These are phyloP conservation scores for Karalla daura DNA, from an alignment of 2,797 vertebrate species.

Conservation along the genomic window DNA sequence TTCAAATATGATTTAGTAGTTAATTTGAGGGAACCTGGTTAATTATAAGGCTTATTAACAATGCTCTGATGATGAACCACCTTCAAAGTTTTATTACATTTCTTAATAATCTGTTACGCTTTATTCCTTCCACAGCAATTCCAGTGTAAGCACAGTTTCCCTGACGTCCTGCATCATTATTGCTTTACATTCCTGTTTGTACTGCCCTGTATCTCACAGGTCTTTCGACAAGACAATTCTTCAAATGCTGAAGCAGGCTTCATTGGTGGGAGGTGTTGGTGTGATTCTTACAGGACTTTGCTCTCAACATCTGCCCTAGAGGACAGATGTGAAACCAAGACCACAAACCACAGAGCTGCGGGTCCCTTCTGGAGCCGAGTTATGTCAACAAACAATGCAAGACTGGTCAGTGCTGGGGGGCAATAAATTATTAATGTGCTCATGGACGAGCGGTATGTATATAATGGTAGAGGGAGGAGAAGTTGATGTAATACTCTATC, in stretches of 20 bases:
- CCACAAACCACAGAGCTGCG: constrained; percentile 23
- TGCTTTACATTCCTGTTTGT: neutral
- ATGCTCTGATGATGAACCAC: constrained; percentile 22
- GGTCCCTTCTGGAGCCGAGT: constrained; percentile 3
- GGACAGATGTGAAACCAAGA: constrained; percentile 31
- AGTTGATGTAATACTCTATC: constrained; percentile 53
- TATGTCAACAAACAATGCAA: constrained; percentile 37
- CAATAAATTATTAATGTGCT: constrained; percentile 54
- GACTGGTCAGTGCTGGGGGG: constrained; percentile 6
- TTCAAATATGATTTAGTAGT: constrained; percentile 2
- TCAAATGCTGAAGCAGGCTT: neutral
- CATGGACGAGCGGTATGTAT: constrained; percentile 32
- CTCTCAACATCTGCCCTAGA: constrained; percentile 19
- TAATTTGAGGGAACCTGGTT: constrained; percentile 6
- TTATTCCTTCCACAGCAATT: constrained; percentile 3
- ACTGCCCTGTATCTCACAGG: neutral
- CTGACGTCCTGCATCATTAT: neutral
- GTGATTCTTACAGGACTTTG: constrained; percentile 4
- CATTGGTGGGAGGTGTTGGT: neutral
- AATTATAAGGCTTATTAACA: constrained; percentile 18
- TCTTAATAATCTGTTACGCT: constrained; percentile 2
- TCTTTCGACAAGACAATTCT: neutral
- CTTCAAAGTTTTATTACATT: constrained; percentile 13
- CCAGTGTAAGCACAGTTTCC: neutral
- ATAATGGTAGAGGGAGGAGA: constrained; percentile 17